Percentiles rank a stretch among this genome's conserved stretches.
phyloP scores from a whole-genome alignment of 1,140 invertebrate species.

The Hylyphantes graminicola region DNA sequence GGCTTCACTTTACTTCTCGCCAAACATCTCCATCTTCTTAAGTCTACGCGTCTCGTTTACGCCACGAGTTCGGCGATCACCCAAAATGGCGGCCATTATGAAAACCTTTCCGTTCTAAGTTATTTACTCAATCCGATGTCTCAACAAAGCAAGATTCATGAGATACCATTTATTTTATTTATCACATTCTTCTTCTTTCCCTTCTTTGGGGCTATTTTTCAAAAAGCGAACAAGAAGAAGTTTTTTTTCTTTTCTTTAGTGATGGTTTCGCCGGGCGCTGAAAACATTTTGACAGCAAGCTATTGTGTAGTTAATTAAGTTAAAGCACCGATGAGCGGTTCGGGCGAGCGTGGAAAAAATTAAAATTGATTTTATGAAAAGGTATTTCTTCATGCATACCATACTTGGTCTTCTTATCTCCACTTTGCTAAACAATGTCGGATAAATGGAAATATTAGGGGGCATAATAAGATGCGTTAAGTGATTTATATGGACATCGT shows the following conservation, averaged over 20 bases:
- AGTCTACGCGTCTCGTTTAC: slow-evolving; percentile 1
- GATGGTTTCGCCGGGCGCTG: not conserved
- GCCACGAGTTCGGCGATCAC: not conserved
- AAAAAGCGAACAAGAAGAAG: not conserved
- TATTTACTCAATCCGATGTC: slow-evolving; percentile 54
- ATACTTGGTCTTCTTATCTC: no score
- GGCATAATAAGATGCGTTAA: no score
- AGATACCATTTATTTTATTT: slow-evolving; percentile 56
- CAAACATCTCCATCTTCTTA: no score
- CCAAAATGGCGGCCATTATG: slow-evolving; percentile 40
- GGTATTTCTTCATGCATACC: no score
- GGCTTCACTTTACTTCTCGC: no score
- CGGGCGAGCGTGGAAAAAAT: not conserved
- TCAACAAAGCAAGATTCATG: slow-evolving; percentile 57
- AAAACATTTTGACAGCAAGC: slow-evolving; percentile 40
- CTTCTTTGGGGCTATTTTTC: slow-evolving; percentile 37
- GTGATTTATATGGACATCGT: no score
- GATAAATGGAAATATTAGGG: no score
- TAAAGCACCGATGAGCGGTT: slow-evolving; percentile 4
- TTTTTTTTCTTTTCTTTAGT: not conserved
- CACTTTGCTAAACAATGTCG: no score
- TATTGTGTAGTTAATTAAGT: slow-evolving; percentile 43
- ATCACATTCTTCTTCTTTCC: slow-evolving; percentile 25
- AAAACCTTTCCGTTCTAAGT: slow-evolving; percentile 45
- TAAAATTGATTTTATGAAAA: not conserved